These are phyloP conservation scores for Pholis gunnellus DNA, from an alignment of 2,113 vertebrate species.

Conservation along the genomic window DNA sequence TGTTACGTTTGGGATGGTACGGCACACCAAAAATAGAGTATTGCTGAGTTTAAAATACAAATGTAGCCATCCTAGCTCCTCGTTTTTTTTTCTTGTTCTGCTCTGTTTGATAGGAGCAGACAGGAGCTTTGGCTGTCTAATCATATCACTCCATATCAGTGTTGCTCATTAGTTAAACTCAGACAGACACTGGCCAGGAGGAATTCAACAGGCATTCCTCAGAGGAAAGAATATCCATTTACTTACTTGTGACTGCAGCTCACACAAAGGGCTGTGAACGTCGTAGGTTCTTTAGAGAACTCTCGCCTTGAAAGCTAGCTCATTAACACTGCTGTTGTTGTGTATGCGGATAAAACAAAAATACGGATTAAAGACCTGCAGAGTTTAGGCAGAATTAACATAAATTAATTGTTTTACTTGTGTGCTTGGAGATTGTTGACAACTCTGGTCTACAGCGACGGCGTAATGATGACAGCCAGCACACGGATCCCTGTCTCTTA, in stretches of 20 bases:
- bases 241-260: slow-evolving; percentile 44
- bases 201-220: slow-evolving; percentile 66
- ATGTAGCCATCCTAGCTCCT: not conserved
- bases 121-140: slow-evolving; percentile 44
- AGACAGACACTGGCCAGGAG: slow-evolving; percentile 60
- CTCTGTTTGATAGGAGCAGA: slow-evolving; percentile 41
- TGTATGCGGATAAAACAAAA: not conserved
- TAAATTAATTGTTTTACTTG: slow-evolving; percentile 15
- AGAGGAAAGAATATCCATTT: slow-evolving; percentile 49
- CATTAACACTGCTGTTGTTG: slow-evolving; percentile 1
- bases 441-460: slow-evolving; percentile 21
- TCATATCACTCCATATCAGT: slow-evolving; percentile 55
- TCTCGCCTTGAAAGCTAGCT: not conserved
- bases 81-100: not conserved
- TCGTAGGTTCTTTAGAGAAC: not conserved
- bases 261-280: slow-evolving; percentile 11
- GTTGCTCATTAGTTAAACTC: slow-evolving; percentile 65
- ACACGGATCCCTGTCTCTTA: slow-evolving; percentile 66
- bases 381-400: not conserved
- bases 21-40: not conserved
- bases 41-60: not conserved
- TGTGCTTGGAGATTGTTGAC: slow-evolving; percentile 29
- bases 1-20: not conserved
- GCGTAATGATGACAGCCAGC: slow-evolving; percentile 70
- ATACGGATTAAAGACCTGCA: not conserved